These are phyloP conservation scores for Uria lomvia DNA, from an alignment of 2,113 vertebrate genomes.

Conservation along the genomic window DNA sequence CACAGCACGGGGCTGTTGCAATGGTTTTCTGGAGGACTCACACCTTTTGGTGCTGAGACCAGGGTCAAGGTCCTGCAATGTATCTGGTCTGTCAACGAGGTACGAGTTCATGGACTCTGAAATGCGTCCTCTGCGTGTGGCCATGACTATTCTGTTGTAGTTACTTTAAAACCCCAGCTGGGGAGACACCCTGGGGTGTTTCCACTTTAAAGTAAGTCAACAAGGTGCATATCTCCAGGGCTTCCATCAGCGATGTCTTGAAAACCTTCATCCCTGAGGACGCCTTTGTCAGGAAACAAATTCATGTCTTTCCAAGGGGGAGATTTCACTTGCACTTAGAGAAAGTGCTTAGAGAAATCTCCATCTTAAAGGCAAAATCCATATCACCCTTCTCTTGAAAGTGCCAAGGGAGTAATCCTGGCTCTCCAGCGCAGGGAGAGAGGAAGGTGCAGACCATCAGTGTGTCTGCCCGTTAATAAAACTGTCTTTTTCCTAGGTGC, in stretches of 20 bases:
- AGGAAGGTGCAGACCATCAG: background rate
- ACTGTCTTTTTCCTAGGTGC: background rate
- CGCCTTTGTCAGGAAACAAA: background rate
- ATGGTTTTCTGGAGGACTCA: background rate
- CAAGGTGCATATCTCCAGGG: background rate
- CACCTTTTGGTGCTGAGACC: background rate
- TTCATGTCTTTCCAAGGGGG: background rate
- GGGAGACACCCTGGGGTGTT: background rate
- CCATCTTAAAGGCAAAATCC: background rate
- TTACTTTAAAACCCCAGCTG: background rate
- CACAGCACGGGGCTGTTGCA: background rate
- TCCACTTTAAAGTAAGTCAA: background rate
- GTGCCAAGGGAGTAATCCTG: fast-evolving
- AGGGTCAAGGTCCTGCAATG: background rate
- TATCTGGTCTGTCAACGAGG: background rate
- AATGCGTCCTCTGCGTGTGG: no score
- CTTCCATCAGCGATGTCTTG: background rate
- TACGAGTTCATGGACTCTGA: background rate
- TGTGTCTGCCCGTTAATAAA: no score
- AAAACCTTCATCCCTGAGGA: background rate
- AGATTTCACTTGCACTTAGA: no score
- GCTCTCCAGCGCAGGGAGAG: background rate
- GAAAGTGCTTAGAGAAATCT: background rate
- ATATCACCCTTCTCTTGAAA: no score
- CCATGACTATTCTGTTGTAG: background rate